These are phyloP conservation scores for Drosophila setifemur DNA, from an alignment of 1,140 invertebrate genomes.

Conservation along the genomic window DNA sequence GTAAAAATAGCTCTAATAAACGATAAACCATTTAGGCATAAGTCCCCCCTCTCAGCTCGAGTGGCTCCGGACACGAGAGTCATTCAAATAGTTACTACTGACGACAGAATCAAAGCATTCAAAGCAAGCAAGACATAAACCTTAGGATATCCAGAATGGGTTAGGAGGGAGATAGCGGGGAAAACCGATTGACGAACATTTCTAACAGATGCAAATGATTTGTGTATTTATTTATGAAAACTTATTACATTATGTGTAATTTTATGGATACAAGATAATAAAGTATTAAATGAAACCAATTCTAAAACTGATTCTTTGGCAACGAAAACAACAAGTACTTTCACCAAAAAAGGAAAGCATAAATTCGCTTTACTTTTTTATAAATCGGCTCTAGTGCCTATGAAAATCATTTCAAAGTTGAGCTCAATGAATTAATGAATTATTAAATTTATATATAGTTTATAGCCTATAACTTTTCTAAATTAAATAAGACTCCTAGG, in stretches of 20 bases:
- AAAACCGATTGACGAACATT: conserved; percentile 27
- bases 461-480: no score
- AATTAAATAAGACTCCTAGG: no score
- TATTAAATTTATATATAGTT: no score
- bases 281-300: conserved; percentile 77
- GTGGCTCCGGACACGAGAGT: conserved; percentile 38
- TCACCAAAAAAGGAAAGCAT: no score
- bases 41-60: conserved; percentile 39
- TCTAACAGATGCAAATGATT: conserved; percentile 37
- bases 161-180: background rate
- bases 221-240: conserved; percentile 68
- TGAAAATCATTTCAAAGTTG: no score
- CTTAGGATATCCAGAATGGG: conserved; percentile 9
- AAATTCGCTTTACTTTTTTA: no score
- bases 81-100: conserved; percentile 66
- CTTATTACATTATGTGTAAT: conserved; percentile 52
- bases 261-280: conserved; percentile 67
- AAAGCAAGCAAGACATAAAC: conserved; percentile 30
- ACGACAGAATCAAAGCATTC: conserved; percentile 33
- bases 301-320: background rate
- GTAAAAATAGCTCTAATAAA: conserved; percentile 65
- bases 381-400: no score
- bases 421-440: no score
- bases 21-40: conserved; percentile 45
- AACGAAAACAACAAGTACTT: background rate